Percentiles rank a stretch among this genome's conserved stretches.
phyloP scores from a whole-genome alignment of 53 echinoderm and acorn worm genomes.

The Crossaster papposus region DNA sequence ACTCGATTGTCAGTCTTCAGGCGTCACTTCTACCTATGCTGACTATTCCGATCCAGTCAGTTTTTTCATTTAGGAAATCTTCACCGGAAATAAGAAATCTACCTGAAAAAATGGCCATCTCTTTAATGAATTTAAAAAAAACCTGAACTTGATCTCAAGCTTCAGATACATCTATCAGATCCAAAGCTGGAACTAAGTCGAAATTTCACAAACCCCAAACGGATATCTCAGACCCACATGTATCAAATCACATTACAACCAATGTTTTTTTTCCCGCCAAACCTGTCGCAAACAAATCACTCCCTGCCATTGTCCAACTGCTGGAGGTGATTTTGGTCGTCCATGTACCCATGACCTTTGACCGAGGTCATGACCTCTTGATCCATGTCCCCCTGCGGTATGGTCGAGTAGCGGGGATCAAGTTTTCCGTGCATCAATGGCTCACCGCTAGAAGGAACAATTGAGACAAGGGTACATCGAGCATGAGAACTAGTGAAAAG shows the following conservation, averaged over 20 bases:
- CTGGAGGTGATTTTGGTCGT: slow-evolving; percentile 42
- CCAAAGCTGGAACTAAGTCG: no score
- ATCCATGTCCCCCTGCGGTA: slow-evolving; percentile 45
- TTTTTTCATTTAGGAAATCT: no score
- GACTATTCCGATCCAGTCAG: background rate
- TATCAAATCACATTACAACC: no score
- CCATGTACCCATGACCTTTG: slow-evolving; percentile 35
- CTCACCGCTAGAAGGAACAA: slow-evolving; percentile 8
- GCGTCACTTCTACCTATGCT: background rate
- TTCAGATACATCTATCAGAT: no score
- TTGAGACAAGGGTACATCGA: background rate
- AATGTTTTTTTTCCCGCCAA: no score
- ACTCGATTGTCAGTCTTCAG: background rate
- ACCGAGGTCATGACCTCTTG: slow-evolving; percentile 29
- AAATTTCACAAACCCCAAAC: no score
- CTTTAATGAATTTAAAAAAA: no score
- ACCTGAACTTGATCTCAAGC: no score
- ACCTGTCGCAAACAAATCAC: background rate
- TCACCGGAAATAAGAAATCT: no score
- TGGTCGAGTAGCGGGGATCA: slow-evolving; percentile 34
- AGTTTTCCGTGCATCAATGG: slow-evolving; percentile 40
- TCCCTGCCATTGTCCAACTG: slow-evolving; percentile 54
- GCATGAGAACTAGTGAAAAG: no score
- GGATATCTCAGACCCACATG: no score
- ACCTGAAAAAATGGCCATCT: no score